Evolutionary conservation across 2,888 invertebrate species (phyloP).

Genomic region (Parapristionchus giblindavisi): DNA sequence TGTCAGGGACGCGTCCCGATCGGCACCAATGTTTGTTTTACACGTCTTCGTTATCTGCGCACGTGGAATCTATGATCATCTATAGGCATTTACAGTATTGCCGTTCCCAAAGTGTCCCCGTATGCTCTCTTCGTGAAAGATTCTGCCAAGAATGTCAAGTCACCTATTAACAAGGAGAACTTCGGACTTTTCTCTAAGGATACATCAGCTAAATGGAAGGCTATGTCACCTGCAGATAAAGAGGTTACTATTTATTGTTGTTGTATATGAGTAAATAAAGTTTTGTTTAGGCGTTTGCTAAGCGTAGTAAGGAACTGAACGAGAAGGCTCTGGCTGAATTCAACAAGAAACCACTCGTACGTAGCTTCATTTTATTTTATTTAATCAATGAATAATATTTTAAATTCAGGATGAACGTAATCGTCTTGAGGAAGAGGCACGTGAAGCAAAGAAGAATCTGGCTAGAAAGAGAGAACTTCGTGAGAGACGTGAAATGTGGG

Average conservation of each 20-base stretch:
- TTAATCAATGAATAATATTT: not conserved
- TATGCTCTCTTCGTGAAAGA: slow-evolving; percentile 34
- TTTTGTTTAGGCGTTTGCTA: not conserved
- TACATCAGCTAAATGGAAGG: slow-evolving; percentile 39
- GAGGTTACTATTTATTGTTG: slow-evolving; percentile 31
- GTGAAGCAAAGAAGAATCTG: slow-evolving; percentile 21
- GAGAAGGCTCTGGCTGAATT: slow-evolving; percentile 27
- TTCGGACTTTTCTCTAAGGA: slow-evolving; percentile 33
- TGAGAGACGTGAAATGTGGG: slow-evolving; percentile 36
- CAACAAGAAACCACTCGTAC: slow-evolving; percentile 28
- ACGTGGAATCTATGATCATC: not conserved
- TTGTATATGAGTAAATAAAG: not conserved
- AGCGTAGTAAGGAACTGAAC: slow-evolving; percentile 18
- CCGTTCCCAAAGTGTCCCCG: slow-evolving; percentile 21
- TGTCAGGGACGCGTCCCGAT: not conserved
- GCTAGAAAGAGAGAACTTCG: slow-evolving; percentile 9
- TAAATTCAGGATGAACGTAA: not conserved
- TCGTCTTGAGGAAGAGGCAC: slow-evolving; percentile 21
- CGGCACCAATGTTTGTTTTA: not conserved
- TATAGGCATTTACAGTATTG: slow-evolving; percentile 12
- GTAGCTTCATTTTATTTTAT: not conserved
- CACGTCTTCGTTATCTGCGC: not conserved
- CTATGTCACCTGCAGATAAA: slow-evolving; percentile 33
- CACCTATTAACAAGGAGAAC: slow-evolving; percentile 3
- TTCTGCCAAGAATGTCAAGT: not conserved